These are phyloP conservation scores for Chanos chanos DNA, from an alignment of 2,797 vertebrate species.

Conservation along the genomic window DNA sequence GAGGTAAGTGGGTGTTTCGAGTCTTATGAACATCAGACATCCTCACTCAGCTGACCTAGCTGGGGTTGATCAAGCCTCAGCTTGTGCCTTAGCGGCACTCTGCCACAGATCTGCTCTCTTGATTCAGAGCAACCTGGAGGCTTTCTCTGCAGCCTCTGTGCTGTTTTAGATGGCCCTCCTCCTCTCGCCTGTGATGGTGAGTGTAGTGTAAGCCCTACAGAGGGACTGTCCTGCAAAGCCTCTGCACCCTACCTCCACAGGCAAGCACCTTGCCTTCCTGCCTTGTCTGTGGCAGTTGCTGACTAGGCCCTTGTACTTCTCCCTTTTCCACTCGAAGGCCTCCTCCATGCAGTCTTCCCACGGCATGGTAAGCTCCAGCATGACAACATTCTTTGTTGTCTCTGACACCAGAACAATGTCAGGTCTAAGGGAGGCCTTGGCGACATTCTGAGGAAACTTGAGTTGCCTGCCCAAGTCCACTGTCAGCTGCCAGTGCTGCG, in stretches of 20 bases:
- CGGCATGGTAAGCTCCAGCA: constrained; percentile 13
- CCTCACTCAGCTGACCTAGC: constrained; percentile 46
- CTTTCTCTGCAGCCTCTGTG: constrained; percentile 33
- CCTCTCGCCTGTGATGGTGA: constrained; percentile 19
- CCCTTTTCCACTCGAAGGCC: constrained; percentile 27
- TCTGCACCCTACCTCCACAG: constrained; percentile 19
- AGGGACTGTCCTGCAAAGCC: constrained; percentile 22
- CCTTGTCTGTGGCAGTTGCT: constrained; percentile 1
- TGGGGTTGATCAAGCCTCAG: constrained; percentile 45
- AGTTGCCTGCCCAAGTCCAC: constrained; percentile 17
- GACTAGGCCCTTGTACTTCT: constrained; percentile 4
- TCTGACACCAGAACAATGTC: constrained; percentile 15
- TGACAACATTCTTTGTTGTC: constrained; percentile 14
- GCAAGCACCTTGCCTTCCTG: constrained; percentile 3
- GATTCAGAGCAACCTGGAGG: constrained; percentile 42
- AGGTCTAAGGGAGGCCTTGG: constrained; percentile 23
- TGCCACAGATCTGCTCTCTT: constrained; percentile 47
- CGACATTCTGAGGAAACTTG: constrained; percentile 17
- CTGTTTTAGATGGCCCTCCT: constrained; percentile 25
- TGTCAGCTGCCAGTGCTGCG: constrained; percentile 15
- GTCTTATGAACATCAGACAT: constrained; percentile 37
- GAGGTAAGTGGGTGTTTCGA: constrained; percentile 54
- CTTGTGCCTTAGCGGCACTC: constrained; percentile 44
- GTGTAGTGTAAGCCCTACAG: constrained; percentile 1
- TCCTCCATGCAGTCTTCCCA: neutral